Evolutionary conservation across 2,113 vertebrate species (phyloP).

Genomic region (Daphoenositta chrysoptera): DNA sequence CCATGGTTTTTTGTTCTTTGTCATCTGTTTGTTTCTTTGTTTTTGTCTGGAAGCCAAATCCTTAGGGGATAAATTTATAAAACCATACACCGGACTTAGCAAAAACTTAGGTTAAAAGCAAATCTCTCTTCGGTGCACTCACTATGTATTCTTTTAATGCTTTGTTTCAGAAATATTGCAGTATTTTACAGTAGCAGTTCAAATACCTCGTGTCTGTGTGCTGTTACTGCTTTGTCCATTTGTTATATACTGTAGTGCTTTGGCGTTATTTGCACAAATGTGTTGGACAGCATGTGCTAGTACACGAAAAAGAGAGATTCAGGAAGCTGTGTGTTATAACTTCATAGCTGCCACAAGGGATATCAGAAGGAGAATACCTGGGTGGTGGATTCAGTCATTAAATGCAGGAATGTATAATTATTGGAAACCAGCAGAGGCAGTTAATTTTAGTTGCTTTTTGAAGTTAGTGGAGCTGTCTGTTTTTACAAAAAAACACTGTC

Average conservation of each 20-base stretch:
- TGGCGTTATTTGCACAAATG: not conserved
- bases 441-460: constrained; percentile 26
- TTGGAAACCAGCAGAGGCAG: not conserved
- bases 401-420: not conserved
- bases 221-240: not conserved
- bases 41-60: constrained; percentile 37
- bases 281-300: not conserved
- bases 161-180: not conserved
- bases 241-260: not conserved
- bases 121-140: not conserved
- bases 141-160: not conserved
- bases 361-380: not conserved
- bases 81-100: not conserved
- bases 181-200: not conserved
- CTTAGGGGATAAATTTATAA: not conserved
- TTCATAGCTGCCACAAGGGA: not conserved
- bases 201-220: not conserved
- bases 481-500: not conserved
- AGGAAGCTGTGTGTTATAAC: not conserved
- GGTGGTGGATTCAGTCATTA: not conserved
- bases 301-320: not conserved
- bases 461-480: not conserved
- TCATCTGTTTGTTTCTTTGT: constrained; percentile 44
- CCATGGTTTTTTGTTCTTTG: constrained; percentile 2
- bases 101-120: not conserved